phyloP scores from a whole-genome alignment of 2,888 invertebrate species.

The Branchellion lobata region DNA sequence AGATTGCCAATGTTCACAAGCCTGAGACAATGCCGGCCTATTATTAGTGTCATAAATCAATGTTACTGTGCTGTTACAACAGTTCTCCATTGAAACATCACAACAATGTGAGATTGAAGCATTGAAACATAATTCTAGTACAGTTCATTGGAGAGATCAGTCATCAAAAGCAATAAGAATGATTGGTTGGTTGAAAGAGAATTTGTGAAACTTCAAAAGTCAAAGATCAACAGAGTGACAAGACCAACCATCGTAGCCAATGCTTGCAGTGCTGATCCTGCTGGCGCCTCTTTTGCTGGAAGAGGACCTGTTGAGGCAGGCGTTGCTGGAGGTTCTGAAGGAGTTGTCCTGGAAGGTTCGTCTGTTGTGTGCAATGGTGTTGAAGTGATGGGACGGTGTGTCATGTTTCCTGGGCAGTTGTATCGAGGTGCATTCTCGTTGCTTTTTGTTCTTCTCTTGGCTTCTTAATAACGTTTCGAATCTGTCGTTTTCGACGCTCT shows the following conservation, averaged over 20 bases:
- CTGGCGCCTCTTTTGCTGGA: neutral
- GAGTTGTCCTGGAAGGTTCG: neutral
- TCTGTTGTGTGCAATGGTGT: neutral
- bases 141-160: too few relatives aligned
- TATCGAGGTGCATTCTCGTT: neutral
- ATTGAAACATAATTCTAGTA: too few relatives aligned
- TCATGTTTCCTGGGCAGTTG: neutral
- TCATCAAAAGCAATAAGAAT: too few relatives aligned
- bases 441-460: neutral
- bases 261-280: neutral
- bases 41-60: too few relatives aligned
- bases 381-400: neutral
- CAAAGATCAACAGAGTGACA: too few relatives aligned
- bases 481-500: neutral
- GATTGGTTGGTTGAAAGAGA: too few relatives aligned
- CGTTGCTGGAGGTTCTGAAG: neutral
- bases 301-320: neutral
- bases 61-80: too few relatives aligned
- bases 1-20: too few relatives aligned
- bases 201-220: too few relatives aligned
- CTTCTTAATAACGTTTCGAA: neutral
- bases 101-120: too few relatives aligned
- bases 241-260: neutral
- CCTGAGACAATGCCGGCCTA: too few relatives aligned
- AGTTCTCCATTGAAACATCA: too few relatives aligned